Percentiles rank a stretch among this genome's conserved stretches.
phyloP scores from a whole-genome alignment of 1,140 invertebrate species.

The Ctenoplectra terminalis region DNA sequence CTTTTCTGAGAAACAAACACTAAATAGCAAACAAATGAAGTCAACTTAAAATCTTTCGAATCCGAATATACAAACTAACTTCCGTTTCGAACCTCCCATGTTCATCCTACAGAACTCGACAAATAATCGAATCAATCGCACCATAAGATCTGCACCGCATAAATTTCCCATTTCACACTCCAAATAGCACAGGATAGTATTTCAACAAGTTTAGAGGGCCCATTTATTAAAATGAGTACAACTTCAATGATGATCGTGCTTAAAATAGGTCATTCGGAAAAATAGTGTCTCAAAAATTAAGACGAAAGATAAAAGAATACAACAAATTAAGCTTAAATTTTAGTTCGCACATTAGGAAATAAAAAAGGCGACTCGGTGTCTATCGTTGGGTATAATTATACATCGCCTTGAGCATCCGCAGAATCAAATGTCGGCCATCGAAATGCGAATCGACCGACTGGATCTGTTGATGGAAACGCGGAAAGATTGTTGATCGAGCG shows the following conservation, averaged over 20 bases:
- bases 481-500: conserved; percentile 33
- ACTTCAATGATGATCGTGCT: background rate
- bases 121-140: background rate
- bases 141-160: background rate
- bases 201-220: background rate
- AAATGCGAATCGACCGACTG: background rate
- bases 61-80: background rate
- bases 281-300: background rate
- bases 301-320: background rate
- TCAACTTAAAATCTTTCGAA: background rate
- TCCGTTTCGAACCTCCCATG: background rate
- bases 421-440: too few species aligned
- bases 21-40: background rate
- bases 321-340: background rate
- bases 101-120: background rate
- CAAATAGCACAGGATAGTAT: background rate
- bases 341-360: too few species aligned
- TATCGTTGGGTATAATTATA: background rate
- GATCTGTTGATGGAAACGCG: background rate
- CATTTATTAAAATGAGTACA: background rate
- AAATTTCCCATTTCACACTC: background rate
- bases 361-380: background rate
- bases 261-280: background rate
- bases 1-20: too few species aligned
- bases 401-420: background rate